Conservation (phyloP, 1,140 invertebrate species). For the Papilio polytes region DNA sequence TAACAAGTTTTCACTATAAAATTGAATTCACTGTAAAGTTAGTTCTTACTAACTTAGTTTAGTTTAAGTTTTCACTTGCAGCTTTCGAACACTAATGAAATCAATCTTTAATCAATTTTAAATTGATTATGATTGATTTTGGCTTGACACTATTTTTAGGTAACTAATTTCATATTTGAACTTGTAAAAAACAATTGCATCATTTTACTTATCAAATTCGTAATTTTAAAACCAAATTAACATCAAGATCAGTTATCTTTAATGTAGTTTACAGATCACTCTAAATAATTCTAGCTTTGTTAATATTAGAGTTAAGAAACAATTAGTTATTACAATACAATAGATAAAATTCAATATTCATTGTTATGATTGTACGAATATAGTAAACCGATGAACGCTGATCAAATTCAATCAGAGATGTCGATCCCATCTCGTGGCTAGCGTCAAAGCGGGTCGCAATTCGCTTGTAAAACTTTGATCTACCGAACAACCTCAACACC, state of each 20-base stretch:
- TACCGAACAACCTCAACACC: background rate
- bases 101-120: background rate
- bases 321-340: background rate
- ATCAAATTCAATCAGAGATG: background rate
- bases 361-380: background rate
- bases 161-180: no score
- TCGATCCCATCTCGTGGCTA: background rate
- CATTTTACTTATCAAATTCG: no score
- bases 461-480: background rate
- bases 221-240: no score
- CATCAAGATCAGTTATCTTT: no score
- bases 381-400: background rate
- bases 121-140: no score
- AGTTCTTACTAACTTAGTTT: constrained; percentile 2
- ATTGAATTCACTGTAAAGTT: constrained; percentile 3
- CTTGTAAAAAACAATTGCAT: no score
- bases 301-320: background rate
- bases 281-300: no score
- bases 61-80: background rate
- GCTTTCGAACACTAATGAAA: background rate
- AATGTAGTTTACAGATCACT: no score
- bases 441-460: background rate
- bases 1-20: background rate
- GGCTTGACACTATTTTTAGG: no score
- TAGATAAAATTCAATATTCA: no score